phyloP scores from a whole-genome alignment of 2,888 invertebrate species.

The Tryphoninae sp. region DNA sequence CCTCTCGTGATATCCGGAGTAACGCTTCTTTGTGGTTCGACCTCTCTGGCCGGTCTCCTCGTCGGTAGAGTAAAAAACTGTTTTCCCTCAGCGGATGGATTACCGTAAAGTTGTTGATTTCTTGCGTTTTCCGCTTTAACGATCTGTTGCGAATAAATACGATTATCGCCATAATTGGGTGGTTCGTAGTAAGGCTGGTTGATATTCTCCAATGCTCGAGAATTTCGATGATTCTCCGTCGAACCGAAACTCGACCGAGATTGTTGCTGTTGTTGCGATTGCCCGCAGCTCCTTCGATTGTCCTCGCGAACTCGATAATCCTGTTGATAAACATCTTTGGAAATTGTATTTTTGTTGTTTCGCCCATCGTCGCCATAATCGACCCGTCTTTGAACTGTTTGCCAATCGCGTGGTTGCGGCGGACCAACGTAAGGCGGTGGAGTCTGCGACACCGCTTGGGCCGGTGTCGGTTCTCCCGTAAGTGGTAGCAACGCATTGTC shows the following conservation, averaged over 20 bases:
- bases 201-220: slow-evolving; percentile 50
- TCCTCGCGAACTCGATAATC: slow-evolving; percentile 56
- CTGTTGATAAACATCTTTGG: slow-evolving; percentile 33
- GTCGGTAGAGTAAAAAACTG: slow-evolving; percentile 81
- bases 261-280: slow-evolving; percentile 56
- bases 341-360: slow-evolving; percentile 18
- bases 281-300: slow-evolving; percentile 56
- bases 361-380: slow-evolving; percentile 46
- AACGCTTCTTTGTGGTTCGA: slow-evolving; percentile 81
- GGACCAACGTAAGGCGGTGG: slow-evolving; percentile 76
- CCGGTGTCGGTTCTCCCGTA: slow-evolving; percentile 69
- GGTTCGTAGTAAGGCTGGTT: slow-evolving; percentile 57
- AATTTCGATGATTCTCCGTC: slow-evolving; percentile 51
- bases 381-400: slow-evolving; percentile 45
- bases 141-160: slow-evolving; percentile 51
- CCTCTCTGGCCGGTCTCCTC: slow-evolving; percentile 78
- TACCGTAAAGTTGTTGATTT: slow-evolving; percentile 68
- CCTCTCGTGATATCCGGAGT: slow-evolving; percentile 83
- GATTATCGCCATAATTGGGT: slow-evolving; percentile 59
- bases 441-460: slow-evolving; percentile 65
- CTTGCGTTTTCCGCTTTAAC: slow-evolving; percentile 69
- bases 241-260: slow-evolving; percentile 22
- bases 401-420: slow-evolving; percentile 67
- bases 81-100: slow-evolving; percentile 34
- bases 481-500: slow-evolving; percentile 76